These are phyloP conservation scores for Tuta absoluta DNA, from an alignment of 2,888 invertebrate genomes.

Conservation along the genomic window DNA sequence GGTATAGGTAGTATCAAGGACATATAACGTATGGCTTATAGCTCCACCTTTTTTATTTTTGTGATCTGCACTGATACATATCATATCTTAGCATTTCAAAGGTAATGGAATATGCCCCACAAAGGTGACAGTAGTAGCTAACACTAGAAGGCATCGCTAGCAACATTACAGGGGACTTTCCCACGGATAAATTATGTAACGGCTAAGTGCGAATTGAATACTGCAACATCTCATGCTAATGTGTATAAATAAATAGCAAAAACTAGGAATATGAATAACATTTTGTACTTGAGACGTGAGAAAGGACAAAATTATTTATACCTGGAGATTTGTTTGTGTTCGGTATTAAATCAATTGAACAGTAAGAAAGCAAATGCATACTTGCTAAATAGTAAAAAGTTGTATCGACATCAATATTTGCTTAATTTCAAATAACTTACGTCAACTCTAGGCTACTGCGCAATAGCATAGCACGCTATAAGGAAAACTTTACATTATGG, in stretches of 20 bases:
- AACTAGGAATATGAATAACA: constrained; percentile 6
- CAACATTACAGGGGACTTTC: constrained; percentile 14
- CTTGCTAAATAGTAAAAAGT: background rate
- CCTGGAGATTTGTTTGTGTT: too few species aligned
- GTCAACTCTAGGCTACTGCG: constrained; percentile 11
- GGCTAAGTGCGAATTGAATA: constrained; percentile 19
- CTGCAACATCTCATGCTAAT: constrained; percentile 17
- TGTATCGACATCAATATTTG: background rate
- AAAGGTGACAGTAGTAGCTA: background rate
- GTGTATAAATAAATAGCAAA: constrained; percentile 16
- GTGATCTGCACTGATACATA: background rate
- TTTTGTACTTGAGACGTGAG: constrained; percentile 3
- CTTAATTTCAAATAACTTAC: constrained; percentile 12
- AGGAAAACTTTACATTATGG: constrained; percentile 14
- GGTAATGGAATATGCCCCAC: background rate
- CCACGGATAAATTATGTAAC: constrained; percentile 22
- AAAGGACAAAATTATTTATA: background rate
- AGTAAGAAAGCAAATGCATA: background rate
- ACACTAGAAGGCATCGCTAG: background rate
- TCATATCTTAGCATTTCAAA: background rate
- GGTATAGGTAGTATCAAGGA: too few species aligned
- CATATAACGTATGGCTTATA: too few species aligned
- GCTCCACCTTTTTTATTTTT: too few species aligned
- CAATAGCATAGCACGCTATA: constrained; percentile 15
- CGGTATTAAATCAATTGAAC: background rate